phyloP scores from a whole-genome alignment of 2,113 vertebrate species.

The Pomatorhinus ruficollis region DNA sequence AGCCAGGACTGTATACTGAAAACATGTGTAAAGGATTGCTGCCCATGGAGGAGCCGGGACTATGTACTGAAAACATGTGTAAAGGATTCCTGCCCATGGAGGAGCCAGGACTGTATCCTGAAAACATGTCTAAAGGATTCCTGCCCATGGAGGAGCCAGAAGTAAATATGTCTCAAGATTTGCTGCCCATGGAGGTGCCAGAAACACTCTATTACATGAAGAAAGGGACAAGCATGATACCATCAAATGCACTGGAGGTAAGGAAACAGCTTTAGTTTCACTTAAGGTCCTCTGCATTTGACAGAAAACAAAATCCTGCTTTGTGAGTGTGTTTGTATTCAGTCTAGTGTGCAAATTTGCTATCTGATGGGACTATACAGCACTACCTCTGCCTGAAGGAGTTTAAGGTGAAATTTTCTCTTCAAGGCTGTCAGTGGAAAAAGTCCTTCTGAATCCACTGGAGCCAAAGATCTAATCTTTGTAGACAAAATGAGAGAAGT shows the following conservation, averaged over 20 bases:
- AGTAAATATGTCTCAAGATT: slow-evolving; percentile 51
- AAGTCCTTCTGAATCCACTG: not conserved
- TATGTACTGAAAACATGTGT: slow-evolving; percentile 45
- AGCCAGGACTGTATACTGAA: not conserved
- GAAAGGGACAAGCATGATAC: not conserved
- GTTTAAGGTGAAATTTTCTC: not conserved
- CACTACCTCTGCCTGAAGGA: not conserved
- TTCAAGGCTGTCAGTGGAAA: not conserved
- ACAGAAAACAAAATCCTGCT: not conserved
- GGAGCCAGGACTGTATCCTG: not conserved
- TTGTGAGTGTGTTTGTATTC: not conserved
- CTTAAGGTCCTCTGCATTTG: not conserved
- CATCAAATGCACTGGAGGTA: slow-evolving; percentile 22
- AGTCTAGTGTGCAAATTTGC: not conserved
- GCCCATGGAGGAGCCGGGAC: not conserved
- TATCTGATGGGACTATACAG: not conserved
- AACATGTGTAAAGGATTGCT: slow-evolving; percentile 44
- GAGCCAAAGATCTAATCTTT: not conserved
- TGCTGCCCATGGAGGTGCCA: not conserved
- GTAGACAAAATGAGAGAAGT: not conserved
- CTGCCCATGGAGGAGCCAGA: not conserved
- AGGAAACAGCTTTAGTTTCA: not conserved
- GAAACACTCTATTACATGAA: not conserved
- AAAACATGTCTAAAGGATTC: slow-evolving; percentile 51
- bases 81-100: slow-evolving; percentile 11